Evolutionary conservation across 2,113 vertebrate species (phyloP).

Genomic region (Plectropomus leopardus): DNA sequence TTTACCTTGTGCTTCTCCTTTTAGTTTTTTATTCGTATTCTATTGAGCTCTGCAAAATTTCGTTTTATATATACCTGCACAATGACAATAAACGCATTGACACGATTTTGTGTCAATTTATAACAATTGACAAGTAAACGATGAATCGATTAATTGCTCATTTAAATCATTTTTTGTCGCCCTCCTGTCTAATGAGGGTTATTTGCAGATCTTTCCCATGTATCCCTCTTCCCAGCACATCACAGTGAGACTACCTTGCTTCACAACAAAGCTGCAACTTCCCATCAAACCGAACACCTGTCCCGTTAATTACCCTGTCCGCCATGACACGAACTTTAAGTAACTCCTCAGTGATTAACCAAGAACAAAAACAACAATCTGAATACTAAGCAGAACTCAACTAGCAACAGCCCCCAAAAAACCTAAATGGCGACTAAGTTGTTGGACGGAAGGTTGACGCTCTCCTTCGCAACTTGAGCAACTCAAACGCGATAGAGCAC

Average conservation of each 20-base stretch:
- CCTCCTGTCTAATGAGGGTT: too few species aligned
- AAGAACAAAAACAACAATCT: not conserved
- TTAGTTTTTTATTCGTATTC: too few species aligned
- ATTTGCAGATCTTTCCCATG: not conserved
- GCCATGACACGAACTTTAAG: not conserved
- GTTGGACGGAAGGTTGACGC: not conserved
- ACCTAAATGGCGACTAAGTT: constrained; percentile 28
- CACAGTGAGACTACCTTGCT: not conserved
- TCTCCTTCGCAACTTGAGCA: constrained; percentile 48
- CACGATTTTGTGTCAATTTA: too few species aligned
- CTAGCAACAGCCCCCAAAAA: not conserved
- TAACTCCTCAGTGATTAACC: not conserved
- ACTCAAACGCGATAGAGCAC: constrained; percentile 29
- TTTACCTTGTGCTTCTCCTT: too few species aligned
- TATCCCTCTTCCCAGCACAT: not conserved
- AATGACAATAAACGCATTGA: too few species aligned
- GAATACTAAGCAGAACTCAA: constrained; percentile 3
- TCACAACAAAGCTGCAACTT: constrained; percentile 10
- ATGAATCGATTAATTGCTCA: not conserved
- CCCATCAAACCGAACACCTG: constrained; percentile 22
- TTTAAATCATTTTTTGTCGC: not conserved
- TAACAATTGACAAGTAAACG: too few species aligned
- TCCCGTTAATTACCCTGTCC: constrained; percentile 3
- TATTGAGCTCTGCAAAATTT: too few species aligned
- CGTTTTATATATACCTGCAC: too few species aligned